A percentile compares a stretch with the other conserved stretches of the same genome.
These are phyloP conservation scores for Panurus biarmicus DNA, from an alignment of 2,113 vertebrate genomes.

Conservation along the genomic window DNA sequence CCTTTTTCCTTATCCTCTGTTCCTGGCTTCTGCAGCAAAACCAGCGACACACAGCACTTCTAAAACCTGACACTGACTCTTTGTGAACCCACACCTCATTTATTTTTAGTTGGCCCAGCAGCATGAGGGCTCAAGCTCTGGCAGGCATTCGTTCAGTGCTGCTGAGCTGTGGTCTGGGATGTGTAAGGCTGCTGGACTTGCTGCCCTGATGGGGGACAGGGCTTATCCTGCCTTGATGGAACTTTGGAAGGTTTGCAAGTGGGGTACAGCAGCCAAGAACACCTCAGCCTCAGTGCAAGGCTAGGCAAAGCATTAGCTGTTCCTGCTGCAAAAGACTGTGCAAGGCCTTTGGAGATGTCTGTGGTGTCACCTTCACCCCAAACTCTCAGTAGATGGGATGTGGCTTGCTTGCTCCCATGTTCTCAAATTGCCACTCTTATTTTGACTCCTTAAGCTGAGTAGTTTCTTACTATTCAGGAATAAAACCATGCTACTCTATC, in stretches of 20 bases:
- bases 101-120: not conserved
- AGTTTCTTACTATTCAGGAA: not conserved
- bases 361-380: not conserved
- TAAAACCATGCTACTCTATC: not conserved
- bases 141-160: rapidly evolving
- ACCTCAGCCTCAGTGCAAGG: rapidly evolving
- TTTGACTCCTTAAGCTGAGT: not conserved
- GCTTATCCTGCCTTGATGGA: not conserved
- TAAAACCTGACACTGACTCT: not conserved
- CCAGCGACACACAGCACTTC: not conserved
- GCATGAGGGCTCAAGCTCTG: not conserved
- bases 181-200: not conserved
- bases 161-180: not conserved
- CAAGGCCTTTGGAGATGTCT: not conserved
- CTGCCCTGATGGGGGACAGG: rapidly evolving
- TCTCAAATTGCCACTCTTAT: not conserved
- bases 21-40: not conserved
- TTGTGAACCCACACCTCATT: not conserved
- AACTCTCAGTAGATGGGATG: not conserved
- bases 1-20: not conserved
- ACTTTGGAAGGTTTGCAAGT: not conserved
- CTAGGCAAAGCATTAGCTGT: not conserved
- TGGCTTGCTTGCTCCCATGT: not conserved
- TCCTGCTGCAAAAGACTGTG: not conserved
- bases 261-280: not conserved